phyloP scores from a whole-genome alignment of 2,113 vertebrate genomes.

The Corynorhinus townsendii region DNA sequence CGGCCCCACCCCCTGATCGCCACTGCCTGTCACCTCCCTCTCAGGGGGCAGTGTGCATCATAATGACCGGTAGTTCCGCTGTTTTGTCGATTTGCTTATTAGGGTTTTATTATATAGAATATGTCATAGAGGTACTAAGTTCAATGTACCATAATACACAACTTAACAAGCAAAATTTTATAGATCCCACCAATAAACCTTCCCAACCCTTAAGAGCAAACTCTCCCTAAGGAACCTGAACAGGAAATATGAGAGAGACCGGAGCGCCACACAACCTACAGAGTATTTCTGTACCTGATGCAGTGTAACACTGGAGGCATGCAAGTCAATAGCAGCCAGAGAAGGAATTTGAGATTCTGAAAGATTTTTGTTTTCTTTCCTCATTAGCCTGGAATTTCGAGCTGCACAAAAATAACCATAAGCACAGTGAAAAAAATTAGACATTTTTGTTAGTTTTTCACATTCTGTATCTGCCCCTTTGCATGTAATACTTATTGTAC shows the following conservation, averaged over 20 bases:
- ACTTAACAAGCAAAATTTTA: not conserved
- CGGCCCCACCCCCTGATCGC: too few species aligned
- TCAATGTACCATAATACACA: not conserved
- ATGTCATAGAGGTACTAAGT: not conserved
- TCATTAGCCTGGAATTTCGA: slow-evolving; percentile 74
- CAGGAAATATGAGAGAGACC: not conserved
- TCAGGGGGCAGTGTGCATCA: too few species aligned
- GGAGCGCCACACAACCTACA: not conserved
- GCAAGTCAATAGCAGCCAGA: slow-evolving; percentile 78
- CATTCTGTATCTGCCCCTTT: not conserved
- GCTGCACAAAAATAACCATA: slow-evolving; percentile 67
- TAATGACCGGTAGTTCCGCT: too few species aligned
- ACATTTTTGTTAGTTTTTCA: slow-evolving; percentile 15
- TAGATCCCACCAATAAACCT: not conserved
- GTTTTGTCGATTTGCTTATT: too few species aligned
- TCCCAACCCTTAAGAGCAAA: not conserved
- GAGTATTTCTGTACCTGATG: slow-evolving; percentile 75
- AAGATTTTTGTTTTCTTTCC: slow-evolving; percentile 78
- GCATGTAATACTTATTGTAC: not conserved
- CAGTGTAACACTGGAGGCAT: slow-evolving; percentile 65
- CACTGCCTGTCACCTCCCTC: too few species aligned
- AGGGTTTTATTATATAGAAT: too few species aligned
- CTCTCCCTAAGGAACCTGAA: not conserved
- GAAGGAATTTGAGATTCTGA: slow-evolving; percentile 81
- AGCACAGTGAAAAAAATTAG: slow-evolving; percentile 25